Conservation (phyloP, 2,888 invertebrate genomes). For the Pinctada fucata region DNA sequence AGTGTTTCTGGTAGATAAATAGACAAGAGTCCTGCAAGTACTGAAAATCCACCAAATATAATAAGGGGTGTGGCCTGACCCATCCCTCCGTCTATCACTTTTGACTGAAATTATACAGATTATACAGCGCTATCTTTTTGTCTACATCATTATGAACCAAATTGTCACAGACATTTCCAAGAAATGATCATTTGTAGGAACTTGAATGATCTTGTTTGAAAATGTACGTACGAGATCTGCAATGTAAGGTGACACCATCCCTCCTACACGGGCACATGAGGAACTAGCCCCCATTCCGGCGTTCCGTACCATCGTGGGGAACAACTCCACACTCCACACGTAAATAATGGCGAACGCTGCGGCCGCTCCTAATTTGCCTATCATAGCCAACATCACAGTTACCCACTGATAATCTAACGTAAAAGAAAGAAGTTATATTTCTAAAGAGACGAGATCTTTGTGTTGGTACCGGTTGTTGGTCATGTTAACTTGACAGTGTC, state of each 20-base stretch:
- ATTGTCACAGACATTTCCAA: no score
- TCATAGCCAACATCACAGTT: conserved; percentile 82
- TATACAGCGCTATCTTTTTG: neutral
- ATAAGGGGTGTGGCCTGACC: conserved; percentile 80
- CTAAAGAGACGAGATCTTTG: no score
- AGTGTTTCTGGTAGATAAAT: conserved; percentile 87
- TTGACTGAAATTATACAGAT: conserved; percentile 36
- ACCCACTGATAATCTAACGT: conserved; percentile 40
- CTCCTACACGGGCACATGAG: conserved; percentile 90
- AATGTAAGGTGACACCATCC: conserved; percentile 90
- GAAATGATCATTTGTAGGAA: no score
- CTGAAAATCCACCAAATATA: conserved; percentile 85
- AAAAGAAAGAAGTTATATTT: no score
- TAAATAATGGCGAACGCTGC: conserved; percentile 91
- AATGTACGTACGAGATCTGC: conserved; percentile 76
- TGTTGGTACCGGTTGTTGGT: no score
- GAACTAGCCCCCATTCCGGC: conserved; percentile 91
- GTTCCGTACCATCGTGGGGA: conserved; percentile 79
- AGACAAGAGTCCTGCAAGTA: conserved; percentile 84
- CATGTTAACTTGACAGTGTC: no score
- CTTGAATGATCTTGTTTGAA: neutral
- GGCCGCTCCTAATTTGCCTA: conserved; percentile 88
- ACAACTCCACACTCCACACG: conserved; percentile 91
- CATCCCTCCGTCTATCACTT: conserved; percentile 40
- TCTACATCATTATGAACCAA: no score